Conservation (phyloP, 2,888 invertebrate species). For the Cryptocheilus praepositus region DNA sequence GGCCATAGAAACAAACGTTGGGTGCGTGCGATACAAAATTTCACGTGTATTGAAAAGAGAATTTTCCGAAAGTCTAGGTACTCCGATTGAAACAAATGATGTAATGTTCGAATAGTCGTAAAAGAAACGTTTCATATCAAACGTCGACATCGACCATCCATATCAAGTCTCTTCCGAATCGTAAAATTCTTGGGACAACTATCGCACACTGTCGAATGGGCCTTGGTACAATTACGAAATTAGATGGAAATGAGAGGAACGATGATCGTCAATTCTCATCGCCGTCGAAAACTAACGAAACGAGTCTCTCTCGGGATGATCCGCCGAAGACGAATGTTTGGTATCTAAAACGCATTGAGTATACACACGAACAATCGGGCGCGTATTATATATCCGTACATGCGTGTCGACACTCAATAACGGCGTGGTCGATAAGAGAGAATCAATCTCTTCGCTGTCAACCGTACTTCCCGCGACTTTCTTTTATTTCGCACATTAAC, state of each 20-base stretch:
- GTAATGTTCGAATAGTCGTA: slow-evolving; percentile 1
- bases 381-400: slow-evolving; percentile 47
- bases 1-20: too few species aligned
- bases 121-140: slow-evolving; percentile 25
- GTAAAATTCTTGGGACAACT: not conserved
- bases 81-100: not conserved
- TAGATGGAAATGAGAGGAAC: not conserved
- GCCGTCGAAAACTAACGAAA: not conserved
- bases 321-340: slow-evolving; percentile 34
- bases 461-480: not conserved
- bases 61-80: too few species aligned
- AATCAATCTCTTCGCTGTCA: slow-evolving; percentile 2
- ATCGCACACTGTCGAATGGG: not conserved
- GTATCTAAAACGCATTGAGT: slow-evolving; percentile 51
- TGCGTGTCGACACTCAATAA: slow-evolving; percentile 38
- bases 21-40: not conserved
- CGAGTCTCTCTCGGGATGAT: slow-evolving; percentile 41
- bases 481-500: not conserved
- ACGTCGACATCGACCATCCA: slow-evolving; percentile 22
- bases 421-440: slow-evolving; percentile 38
- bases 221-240: slow-evolving; percentile 1
- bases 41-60: too few species aligned
- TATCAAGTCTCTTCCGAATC: slow-evolving; percentile 22
- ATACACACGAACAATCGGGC: slow-evolving; percentile 48
- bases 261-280: too few species aligned